Base-by-base conservation (phyloP, 2,888 invertebrate genomes). In the Heterodera filipjevi region DNA sequence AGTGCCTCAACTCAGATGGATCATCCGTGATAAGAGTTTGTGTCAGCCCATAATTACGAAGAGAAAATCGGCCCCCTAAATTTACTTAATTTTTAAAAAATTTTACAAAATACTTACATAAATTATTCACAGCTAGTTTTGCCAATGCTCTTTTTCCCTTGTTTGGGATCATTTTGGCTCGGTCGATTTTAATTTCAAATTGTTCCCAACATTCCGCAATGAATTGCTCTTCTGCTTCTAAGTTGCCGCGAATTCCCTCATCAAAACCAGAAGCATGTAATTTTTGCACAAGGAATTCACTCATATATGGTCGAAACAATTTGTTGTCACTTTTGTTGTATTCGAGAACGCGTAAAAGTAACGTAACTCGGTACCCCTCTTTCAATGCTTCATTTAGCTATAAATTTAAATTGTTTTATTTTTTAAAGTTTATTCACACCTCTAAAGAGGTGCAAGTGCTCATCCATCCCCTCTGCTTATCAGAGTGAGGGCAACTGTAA, bases 11-110 rank as follows among this genome's bases (percentile, higher is more conserved):
- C 78, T 39, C 32, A 27, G 35, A 19, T 8, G 46, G 44, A 19
- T 30, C 33, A 14, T 35, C 49, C 5, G 77, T 78, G 0, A 78
- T 66, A n/a, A 32, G 22, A 1, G 59, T 59, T 16, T 76, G 35
- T 22, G 35, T 27, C 30, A 78, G 30, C 0, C 46, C 39, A 49
- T 27, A 73, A 46, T 78, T 78, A 8, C 78, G 49, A 2, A 78
- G 30, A 3, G 68, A 68, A 68, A 78, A 78, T 1, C 77, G 66
- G 0, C 78, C 78, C 77, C 77, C 49, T 49, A 2, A 44, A 70
- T n/a, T 10, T 16, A 6, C n/a, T n/a, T n/a, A n/a, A n/a, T 6
- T 8, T 27, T 8, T 8, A 3, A 22, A 22, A 22, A 27, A 27
- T 10, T 8, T 27, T 27, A 27, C 5, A n/a, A n/a, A n/a, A n/a